Evolutionary conservation across 92 coral and sea anemone species (phyloP).

Genomic region (Hydrozoanthus gracilis): DNA sequence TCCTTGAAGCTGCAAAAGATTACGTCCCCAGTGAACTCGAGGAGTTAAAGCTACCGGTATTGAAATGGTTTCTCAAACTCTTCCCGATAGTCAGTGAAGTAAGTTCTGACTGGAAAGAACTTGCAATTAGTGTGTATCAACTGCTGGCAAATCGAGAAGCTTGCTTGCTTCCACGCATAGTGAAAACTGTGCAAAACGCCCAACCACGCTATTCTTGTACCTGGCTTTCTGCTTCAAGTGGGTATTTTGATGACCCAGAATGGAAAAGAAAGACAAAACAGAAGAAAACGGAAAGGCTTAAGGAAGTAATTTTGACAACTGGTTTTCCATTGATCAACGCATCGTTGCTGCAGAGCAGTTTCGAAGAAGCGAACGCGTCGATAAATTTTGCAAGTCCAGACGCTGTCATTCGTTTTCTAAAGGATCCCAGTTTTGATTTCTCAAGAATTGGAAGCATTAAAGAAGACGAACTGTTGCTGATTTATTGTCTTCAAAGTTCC

Average conservation of each 20-base stretch:
- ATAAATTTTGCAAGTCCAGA: constrained; percentile 13
- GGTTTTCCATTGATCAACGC: constrained; percentile 25
- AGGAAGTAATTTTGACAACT: not conserved
- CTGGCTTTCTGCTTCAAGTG: constrained; percentile 61
- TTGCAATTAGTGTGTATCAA: constrained; percentile 16
- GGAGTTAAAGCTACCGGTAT: constrained; percentile 9
- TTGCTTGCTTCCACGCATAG: constrained; percentile 7
- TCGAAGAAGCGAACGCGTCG: constrained; percentile 4
- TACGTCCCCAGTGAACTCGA: constrained; percentile 22
- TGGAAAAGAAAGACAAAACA: not conserved
- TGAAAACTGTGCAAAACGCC: not conserved
- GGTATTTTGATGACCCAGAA: constrained; percentile 55
- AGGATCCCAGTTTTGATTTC: not conserved
- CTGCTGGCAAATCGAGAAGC: constrained; percentile 1
- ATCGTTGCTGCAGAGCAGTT: constrained; percentile 1
- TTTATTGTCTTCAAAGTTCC: constrained; percentile 38
- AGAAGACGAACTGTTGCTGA: constrained; percentile 19
- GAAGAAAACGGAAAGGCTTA: not conserved
- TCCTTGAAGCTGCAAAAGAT: constrained; percentile 68
- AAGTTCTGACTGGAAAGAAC: constrained; percentile 37
- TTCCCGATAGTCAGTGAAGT: constrained; percentile 25
- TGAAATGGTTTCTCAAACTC: constrained; percentile 16
- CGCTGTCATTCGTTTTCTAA: constrained; percentile 18
- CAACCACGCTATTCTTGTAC: not conserved
- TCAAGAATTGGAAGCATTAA: not conserved